A percentile compares a stretch with the other conserved stretches of the same genome.
These are phyloP conservation scores for Ladona fulva DNA, from an alignment of 1,140 invertebrate species.

Conservation along the genomic window DNA sequence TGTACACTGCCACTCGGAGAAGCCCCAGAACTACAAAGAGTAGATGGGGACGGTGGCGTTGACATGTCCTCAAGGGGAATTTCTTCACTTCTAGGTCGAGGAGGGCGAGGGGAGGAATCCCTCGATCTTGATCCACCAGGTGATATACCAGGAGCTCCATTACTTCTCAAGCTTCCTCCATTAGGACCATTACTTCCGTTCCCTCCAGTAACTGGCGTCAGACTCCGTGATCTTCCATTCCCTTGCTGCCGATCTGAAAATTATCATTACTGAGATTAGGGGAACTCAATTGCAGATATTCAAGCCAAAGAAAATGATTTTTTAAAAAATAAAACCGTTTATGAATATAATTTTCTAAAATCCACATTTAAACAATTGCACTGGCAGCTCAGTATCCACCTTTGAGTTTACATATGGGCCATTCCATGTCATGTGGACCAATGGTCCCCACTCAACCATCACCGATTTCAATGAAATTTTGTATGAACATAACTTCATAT, in stretches of 20 bases:
- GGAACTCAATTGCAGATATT: too few species aligned
- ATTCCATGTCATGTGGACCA: too few species aligned
- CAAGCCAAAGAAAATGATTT: too few species aligned
- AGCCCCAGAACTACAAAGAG: not conserved
- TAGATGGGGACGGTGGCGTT: not conserved
- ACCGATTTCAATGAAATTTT: too few species aligned
- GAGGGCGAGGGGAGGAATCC: constrained; percentile 60
- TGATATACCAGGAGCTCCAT: not conserved
- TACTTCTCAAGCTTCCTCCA: not conserved
- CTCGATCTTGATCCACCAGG: constrained; percentile 41
- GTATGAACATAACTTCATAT: too few species aligned
- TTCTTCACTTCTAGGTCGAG: constrained; percentile 66
- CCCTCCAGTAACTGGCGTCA: constrained; percentile 23
- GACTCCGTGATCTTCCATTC: not conserved
- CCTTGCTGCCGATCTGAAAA: constrained; percentile 18
- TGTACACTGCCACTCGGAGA: not conserved
- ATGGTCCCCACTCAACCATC: too few species aligned
- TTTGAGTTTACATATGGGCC: too few species aligned
- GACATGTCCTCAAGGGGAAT: constrained; percentile 75
- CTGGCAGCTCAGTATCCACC: too few species aligned
- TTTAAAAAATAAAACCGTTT: too few species aligned
- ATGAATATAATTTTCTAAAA: too few species aligned
- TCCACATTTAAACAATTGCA: too few species aligned
- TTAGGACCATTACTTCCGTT: constrained; percentile 18
- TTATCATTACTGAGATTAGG: not conserved